Evolutionary conservation across 2,797 vertebrate genomes (phyloP).

Genomic region (Cyclura pinguis): DNA sequence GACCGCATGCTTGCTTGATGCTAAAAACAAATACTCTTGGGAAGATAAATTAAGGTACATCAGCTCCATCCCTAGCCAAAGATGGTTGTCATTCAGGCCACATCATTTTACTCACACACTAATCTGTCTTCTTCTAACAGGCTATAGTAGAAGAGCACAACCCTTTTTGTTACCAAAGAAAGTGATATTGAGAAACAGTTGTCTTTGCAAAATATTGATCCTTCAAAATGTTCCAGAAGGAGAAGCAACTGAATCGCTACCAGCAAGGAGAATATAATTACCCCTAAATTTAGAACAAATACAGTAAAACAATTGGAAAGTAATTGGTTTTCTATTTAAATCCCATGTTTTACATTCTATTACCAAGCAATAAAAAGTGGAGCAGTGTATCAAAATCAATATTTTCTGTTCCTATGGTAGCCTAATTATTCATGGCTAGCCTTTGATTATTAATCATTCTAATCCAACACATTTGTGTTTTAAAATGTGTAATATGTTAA

Average conservation of each 20-base stretch:
- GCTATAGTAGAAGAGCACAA: neutral
- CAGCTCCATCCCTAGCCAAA: neutral
- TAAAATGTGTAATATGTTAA: neutral
- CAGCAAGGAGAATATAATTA: slow-evolving; percentile 52
- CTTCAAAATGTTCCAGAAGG: slow-evolving; percentile 17
- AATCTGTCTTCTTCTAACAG: slow-evolving; percentile 15
- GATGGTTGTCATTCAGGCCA: slow-evolving; percentile 6
- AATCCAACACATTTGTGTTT: neutral
- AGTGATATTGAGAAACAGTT: neutral
- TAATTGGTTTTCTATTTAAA: slow-evolving; percentile 68
- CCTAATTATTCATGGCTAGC: slow-evolving; percentile 16
- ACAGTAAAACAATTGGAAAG: slow-evolving; percentile 44
- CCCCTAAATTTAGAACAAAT: slow-evolving; percentile 56
- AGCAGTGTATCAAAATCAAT: slow-evolving; percentile 31
- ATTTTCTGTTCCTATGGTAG: neutral
- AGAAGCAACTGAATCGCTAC: slow-evolving; percentile 7
- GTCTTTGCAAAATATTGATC: slow-evolving; percentile 43
- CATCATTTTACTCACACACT: neutral
- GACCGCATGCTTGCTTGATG: neutral
- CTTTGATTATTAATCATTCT: slow-evolving; percentile 22
- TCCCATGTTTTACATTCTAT: slow-evolving; percentile 54
- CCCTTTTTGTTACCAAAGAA: neutral
- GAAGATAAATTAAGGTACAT: neutral
- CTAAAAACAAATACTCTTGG: slow-evolving; percentile 5
- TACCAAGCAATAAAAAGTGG: slow-evolving; percentile 36